A percentile compares a stretch with the other conserved stretches of the same genome.
Conservation (phyloP, 2,113 vertebrate genomes). For the Octodon degus region DNA sequence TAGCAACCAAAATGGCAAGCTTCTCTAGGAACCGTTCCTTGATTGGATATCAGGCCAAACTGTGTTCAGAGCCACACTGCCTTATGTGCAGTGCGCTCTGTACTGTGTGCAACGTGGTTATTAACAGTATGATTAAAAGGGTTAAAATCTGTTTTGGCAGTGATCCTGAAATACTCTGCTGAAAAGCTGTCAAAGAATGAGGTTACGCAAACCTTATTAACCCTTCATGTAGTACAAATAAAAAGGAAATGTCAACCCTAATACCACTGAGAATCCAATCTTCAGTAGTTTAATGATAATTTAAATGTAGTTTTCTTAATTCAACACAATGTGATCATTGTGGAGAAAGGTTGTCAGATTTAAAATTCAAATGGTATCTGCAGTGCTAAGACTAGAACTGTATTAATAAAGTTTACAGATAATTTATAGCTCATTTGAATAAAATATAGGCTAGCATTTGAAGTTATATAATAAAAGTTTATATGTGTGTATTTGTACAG, state of each 20-base stretch:
- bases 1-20: slow-evolving; percentile 81
- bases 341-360: slow-evolving; percentile 4
- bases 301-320: slow-evolving; percentile 73
- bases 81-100: slow-evolving; percentile 32
- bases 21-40: slow-evolving; percentile 65
- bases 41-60: slow-evolving; percentile 68
- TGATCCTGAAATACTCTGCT: slow-evolving; percentile 73
- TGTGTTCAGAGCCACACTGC: slow-evolving; percentile 42
- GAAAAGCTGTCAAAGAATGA: slow-evolving; percentile 83
- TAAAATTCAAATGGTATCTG: slow-evolving; percentile 24
- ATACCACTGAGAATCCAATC: slow-evolving; percentile 84
- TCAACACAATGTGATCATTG: slow-evolving; percentile 29
- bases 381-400: not conserved
- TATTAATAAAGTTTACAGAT: not conserved
- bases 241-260: slow-evolving; percentile 84
- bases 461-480: not conserved
- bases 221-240: slow-evolving; percentile 82
- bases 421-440: slow-evolving; percentile 7
- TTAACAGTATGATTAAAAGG: slow-evolving; percentile 83
- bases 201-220: slow-evolving; percentile 86
- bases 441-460: slow-evolving; percentile 2
- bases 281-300: slow-evolving; percentile 78
- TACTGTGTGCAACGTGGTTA: slow-evolving; percentile 70
- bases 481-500: no score
- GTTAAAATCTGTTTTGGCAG: slow-evolving; percentile 84